Base-by-base conservation (phyloP, 2,797 vertebrate genomes). In the Rhabdomys pumilio region DNA sequence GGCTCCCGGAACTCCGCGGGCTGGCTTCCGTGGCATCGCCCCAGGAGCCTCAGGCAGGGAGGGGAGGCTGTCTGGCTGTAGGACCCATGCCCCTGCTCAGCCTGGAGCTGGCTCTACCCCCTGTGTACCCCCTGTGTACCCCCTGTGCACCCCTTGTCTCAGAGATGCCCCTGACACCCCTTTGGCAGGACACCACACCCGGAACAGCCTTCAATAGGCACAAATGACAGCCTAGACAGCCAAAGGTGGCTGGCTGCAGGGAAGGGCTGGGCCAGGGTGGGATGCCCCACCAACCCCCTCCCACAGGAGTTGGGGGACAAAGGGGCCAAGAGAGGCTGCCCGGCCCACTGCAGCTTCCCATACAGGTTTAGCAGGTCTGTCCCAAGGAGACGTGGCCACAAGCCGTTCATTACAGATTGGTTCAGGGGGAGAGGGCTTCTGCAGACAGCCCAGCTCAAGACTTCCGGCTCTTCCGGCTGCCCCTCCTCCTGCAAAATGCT, bases 361-460 rank as follows among this genome's bases (percentile, higher is more conserved):
- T 88, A 95, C 97, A 92, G 96, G 96, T 97, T 97, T 80, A 72
- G 85, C 96, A 87, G 93, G 97, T 96, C 91, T 93, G 77, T 69
- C 79, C 6, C 6, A 50, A 67, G 90, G 55, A 31, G 15, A 29
- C 0, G 0, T 2, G 80, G 61, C 92, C 67, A 53, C 89, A 97
- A 93, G 95, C 96, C 97, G 77, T 47, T 93, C 87, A 96, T 96
- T 97, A 96, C 91, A 95, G 87, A 95, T 97, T 95, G 95, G 96
- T 97, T 97, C 96, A 93, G 97, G 96, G 80, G 59, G 31, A 34
- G 55, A 80, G 61, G 69, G 20, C 19, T 90, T 90, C 92, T 63
- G 34, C 44, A 22, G 38, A 87, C 63, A 67, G 29, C 83, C 79
- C 38, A 24, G 20, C 65, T 73, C n/a, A 12, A 53, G 53, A 50